A percentile compares a stretch with the other conserved stretches of the same genome.
Evolutionary conservation across 2,888 invertebrate species (phyloP).

Genomic region (Callinectes sapidus): DNA sequence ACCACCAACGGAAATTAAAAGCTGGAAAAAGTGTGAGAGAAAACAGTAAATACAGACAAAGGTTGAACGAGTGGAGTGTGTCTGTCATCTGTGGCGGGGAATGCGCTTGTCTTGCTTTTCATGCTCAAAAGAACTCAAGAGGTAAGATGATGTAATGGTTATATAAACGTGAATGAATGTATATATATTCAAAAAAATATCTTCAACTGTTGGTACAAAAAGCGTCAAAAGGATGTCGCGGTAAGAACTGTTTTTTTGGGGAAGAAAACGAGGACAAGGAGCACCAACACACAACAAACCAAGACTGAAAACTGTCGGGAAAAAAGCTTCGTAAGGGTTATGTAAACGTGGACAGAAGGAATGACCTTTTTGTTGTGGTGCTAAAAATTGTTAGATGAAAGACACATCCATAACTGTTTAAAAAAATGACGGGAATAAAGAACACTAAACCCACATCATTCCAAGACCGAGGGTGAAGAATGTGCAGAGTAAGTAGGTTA

Average conservation of each 20-base stretch:
- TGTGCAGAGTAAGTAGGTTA: not conserved
- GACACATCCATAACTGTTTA: not conserved
- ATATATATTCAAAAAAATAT: not conserved
- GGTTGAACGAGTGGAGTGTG: not conserved
- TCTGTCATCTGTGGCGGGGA: not conserved
- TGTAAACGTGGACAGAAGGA: not conserved
- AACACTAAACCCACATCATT: too few relatives aligned
- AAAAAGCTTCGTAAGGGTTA: not conserved
- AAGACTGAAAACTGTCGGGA: not conserved
- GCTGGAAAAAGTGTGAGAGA: slow-evolving; percentile 12
- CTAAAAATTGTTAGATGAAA: not conserved
- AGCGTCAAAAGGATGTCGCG: not conserved
- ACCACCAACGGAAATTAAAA: slow-evolving; percentile 22
- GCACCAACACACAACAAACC: too few relatives aligned
- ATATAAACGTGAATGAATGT: too few relatives aligned
- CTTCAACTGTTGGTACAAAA: not conserved
- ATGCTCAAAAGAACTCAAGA: not conserved
- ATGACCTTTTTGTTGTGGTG: not conserved
- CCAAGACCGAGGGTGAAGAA: not conserved
- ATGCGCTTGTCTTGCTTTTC: not conserved
- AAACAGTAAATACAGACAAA: slow-evolving; percentile 23
- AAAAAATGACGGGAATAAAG: not conserved
- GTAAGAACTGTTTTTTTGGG: not conserved
- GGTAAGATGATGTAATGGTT: not conserved
- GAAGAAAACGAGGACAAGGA: not conserved